Percentiles rank a stretch among this genome's conserved stretches.
Conservation (phyloP, 2,888 invertebrate species). For the Dilophus febrilis region DNA sequence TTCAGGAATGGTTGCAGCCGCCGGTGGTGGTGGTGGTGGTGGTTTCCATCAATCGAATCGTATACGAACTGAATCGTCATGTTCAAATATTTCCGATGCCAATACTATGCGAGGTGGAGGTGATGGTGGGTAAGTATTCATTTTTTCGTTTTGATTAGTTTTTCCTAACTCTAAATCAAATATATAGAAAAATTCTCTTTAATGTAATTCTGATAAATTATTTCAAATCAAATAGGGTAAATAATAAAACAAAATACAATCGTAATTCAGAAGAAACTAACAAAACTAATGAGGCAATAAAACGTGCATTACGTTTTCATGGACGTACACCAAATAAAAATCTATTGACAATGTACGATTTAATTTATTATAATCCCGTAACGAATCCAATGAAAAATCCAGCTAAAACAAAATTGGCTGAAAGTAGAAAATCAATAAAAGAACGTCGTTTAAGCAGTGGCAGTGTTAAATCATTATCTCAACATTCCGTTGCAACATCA, state of each 20-base stretch:
- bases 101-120: background rate
- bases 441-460: constrained; percentile 10
- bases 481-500: constrained; percentile 4
- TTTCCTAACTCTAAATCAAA: too few relatives aligned
- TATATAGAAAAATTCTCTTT: too few relatives aligned
- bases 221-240: too few relatives aligned
- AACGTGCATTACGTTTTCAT: constrained; percentile 34
- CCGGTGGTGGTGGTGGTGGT: too few relatives aligned
- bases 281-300: constrained; percentile 36
- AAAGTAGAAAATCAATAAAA: too few relatives aligned
- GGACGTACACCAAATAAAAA: constrained; percentile 41
- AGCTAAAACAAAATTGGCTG: constrained; percentile 25
- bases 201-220: too few relatives aligned
- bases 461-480: background rate
- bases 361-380: constrained; percentile 78
- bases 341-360: constrained; percentile 74
- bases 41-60: constrained; percentile 20
- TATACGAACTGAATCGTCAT: constrained; percentile 28
- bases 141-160: too few relatives aligned
- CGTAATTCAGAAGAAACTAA: constrained; percentile 18
- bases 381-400: constrained; percentile 50
- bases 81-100: constrained; percentile 24
- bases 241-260: too few relatives aligned
- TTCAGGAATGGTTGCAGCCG: too few relatives aligned
- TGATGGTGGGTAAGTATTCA: background rate